These are phyloP conservation scores for Halyomorpha halys DNA, from an alignment of 1,140 invertebrate species.

Conservation along the genomic window DNA sequence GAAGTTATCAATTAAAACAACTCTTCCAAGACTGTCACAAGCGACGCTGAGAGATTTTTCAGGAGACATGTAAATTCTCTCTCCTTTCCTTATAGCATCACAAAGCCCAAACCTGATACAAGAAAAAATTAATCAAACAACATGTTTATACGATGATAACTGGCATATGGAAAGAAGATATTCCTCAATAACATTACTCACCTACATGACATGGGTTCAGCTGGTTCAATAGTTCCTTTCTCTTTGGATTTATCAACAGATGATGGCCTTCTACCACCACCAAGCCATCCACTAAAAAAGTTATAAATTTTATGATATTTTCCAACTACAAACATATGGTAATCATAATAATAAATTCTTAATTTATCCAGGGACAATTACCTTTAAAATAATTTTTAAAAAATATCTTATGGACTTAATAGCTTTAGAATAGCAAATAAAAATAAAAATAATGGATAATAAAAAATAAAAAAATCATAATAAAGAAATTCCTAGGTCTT, in stretches of 20 bases:
- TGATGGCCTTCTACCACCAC: conserved; percentile 40
- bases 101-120: conserved; percentile 62
- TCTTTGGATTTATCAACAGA: conserved; percentile 36
- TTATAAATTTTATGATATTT: too few relatives aligned
- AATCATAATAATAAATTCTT: too few relatives aligned
- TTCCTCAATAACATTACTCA: not conserved
- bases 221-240: conserved; percentile 40
- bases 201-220: conserved; percentile 54
- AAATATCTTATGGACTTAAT: too few relatives aligned
- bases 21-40: conserved; percentile 75
- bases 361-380: too few relatives aligned
- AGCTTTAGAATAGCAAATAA: too few relatives aligned
- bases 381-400: too few relatives aligned
- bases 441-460: too few relatives aligned
- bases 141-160: not conserved
- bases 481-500: too few relatives aligned
- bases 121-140: not conserved
- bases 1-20: conserved; percentile 71
- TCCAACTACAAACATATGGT: too few relatives aligned
- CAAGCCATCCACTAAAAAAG: conserved; percentile 45
- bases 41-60: conserved; percentile 67
- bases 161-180: not conserved
- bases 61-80: conserved; percentile 62
- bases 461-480: too few relatives aligned
- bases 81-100: conserved; percentile 65